Percentiles rank a stretch among this genome's conserved stretches.
Evolutionary conservation across 2,888 invertebrate species (phyloP).

Genomic region (Nomada flava): DNA sequence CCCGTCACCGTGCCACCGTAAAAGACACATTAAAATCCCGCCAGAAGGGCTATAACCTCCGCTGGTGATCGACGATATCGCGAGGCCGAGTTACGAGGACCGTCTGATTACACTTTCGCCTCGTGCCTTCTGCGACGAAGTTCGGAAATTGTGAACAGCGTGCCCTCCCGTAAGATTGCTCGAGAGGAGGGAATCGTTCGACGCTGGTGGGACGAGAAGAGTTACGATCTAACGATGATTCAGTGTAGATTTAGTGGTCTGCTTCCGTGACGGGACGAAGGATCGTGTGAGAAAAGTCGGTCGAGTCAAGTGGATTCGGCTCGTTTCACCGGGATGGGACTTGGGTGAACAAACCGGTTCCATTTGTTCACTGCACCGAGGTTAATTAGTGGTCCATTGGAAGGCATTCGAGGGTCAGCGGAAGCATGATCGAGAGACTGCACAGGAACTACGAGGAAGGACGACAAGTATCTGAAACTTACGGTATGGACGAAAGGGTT

Average conservation of each 20-base stretch:
- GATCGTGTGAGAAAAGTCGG: neutral
- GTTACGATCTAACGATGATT: constrained; percentile 26
- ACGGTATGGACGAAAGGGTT: neutral
- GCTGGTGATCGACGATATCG: neutral
- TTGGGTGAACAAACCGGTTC: neutral
- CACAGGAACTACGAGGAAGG: neutral
- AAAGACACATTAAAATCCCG: neutral
- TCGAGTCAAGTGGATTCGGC: neutral
- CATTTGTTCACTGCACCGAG: neutral
- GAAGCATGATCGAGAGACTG: neutral
- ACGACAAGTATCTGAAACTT: neutral
- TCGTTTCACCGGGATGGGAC: neutral
- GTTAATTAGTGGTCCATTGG: neutral
- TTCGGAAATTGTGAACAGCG: constrained; percentile 15
- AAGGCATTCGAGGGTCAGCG: neutral
- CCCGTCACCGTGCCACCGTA: neutral
- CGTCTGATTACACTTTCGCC: constrained; percentile 1
- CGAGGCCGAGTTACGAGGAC: neutral
- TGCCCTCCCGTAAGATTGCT: neutral
- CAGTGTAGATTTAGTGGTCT: constrained; percentile 28
- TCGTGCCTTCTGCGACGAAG: constrained; percentile 12
- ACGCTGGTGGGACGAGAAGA: neutral
- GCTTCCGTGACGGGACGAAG: neutral
- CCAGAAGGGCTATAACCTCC: neutral
- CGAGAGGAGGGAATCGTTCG: neutral